A percentile compares a stretch with the other conserved stretches of the same genome.
phyloP scores from a whole-genome alignment of 2,888 invertebrate genomes.

The Pandemis cinnamomeana region DNA sequence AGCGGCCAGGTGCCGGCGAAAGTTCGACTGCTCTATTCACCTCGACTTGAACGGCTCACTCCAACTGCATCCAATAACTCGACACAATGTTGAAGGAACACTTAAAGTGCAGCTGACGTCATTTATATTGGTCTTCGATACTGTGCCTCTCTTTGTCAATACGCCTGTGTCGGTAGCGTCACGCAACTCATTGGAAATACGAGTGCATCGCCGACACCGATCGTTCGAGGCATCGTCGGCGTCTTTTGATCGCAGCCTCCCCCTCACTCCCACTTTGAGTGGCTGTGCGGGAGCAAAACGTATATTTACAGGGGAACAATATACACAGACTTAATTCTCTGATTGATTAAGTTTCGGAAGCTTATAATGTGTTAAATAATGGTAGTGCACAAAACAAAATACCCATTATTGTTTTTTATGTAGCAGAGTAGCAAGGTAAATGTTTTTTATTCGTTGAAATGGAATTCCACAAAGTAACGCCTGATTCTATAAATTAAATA shows the following conservation, averaged over 20 bases:
- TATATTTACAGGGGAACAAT: background rate
- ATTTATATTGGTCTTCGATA: background rate
- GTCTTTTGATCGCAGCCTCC: conserved; percentile 29
- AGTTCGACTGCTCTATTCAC: conserved; percentile 31
- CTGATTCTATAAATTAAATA: too few relatives aligned
- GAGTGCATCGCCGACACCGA: conserved; percentile 35
- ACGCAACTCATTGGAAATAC: conserved; percentile 33
- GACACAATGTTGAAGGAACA: conserved; percentile 15
- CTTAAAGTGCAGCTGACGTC: background rate
- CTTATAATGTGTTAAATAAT: background rate
- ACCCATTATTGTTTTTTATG: too few relatives aligned
- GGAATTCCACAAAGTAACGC: too few relatives aligned
- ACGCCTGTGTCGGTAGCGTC: conserved; percentile 11
- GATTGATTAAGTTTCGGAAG: background rate
- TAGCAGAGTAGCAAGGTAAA: too few relatives aligned
- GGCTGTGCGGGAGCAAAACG: background rate
- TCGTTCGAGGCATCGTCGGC: conserved; percentile 21
- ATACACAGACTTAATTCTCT: background rate
- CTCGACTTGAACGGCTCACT: conserved; percentile 14
- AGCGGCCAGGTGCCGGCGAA: conserved; percentile 20
- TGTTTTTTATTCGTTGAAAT: too few relatives aligned
- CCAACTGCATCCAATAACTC: conserved; percentile 8
- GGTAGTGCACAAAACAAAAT: too few relatives aligned
- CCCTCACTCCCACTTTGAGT: background rate
- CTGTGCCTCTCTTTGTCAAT: conserved; percentile 1